These are phyloP conservation scores for Acrocera orbiculus DNA, from an alignment of 2,888 invertebrate genomes.

Conservation along the genomic window DNA sequence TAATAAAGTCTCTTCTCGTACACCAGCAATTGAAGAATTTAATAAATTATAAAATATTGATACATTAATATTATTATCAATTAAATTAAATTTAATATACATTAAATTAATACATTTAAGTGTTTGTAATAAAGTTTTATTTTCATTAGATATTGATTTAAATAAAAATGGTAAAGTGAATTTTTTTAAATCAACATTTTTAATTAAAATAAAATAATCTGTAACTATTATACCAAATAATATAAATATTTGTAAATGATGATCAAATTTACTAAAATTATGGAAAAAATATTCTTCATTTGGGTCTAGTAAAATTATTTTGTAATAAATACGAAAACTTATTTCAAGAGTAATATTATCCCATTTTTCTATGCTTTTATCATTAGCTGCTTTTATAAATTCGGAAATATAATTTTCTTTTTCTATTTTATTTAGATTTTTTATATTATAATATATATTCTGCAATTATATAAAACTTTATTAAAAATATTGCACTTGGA, in stretches of 20 bases:
- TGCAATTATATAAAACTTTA: no score
- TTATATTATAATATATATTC: no score
- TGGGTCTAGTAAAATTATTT: neutral
- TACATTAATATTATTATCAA: neutral
- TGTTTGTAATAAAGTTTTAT: neutral
- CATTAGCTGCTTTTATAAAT: no score
- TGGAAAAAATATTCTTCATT: neutral
- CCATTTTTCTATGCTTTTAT: no score
- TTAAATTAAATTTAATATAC: neutral
- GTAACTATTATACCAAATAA: neutral
- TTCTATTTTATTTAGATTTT: no score
- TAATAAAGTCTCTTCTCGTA: constrained; percentile 23
- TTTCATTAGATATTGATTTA: neutral
- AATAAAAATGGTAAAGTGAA: no score
- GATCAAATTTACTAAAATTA: neutral
- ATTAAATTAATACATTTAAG: neutral
- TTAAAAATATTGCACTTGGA: no score
- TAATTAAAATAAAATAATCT: neutral
- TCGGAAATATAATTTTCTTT: no score
- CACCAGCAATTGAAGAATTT: constrained; percentile 12
- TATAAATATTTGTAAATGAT: neutral
- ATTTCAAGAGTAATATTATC: neutral
- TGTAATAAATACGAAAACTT: neutral
- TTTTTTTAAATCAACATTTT: no score
- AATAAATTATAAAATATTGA: neutral